Percentiles rank a stretch among this genome's conserved stretches.
phyloP scores from a whole-genome alignment of 2,888 invertebrate species.

The Linnaemya tessellans region DNA sequence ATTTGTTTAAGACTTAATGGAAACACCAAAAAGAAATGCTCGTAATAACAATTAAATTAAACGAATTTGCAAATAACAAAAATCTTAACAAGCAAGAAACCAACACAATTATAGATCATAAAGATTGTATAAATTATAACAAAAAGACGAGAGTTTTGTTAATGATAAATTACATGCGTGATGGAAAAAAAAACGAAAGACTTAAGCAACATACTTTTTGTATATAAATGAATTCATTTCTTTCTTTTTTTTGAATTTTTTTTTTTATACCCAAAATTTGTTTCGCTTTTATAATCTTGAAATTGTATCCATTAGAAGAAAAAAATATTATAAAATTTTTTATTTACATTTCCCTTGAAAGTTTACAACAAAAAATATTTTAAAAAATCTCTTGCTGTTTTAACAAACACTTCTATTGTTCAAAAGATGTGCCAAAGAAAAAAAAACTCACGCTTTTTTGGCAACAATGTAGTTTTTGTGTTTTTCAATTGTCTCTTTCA shows the following conservation, averaged over 20 bases:
- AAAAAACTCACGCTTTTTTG: constrained; percentile 33
- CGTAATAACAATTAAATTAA: constrained; percentile 5
- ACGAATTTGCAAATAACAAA: constrained; percentile 62
- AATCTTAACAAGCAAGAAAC: constrained; percentile 7
- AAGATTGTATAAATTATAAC: constrained; percentile 39
- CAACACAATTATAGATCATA: neutral
- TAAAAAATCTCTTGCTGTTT: constrained; percentile 33
- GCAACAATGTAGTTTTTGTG: constrained; percentile 12
- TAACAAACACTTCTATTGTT: constrained; percentile 44
- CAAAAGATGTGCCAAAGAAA: constrained; percentile 4
- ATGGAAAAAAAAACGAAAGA: constrained; percentile 23
- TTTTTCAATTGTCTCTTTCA: constrained; percentile 11
- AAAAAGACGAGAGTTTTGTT: constrained; percentile 2
- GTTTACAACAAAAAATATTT: neutral
- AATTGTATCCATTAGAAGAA: neutral
- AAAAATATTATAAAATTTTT: neutral
- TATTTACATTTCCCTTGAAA: constrained; percentile 34
- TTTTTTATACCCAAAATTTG: neutral
- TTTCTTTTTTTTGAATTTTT: neutral
- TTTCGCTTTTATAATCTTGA: neutral
- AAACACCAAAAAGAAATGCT: constrained; percentile 18
- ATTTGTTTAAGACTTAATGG: constrained; percentile 42
- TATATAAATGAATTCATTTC: neutral
- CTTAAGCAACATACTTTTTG: constrained; percentile 22
- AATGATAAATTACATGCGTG: neutral